These are phyloP conservation scores for Crax fasciolata DNA, from an alignment of 2,797 vertebrate species.

Conservation along the genomic window DNA sequence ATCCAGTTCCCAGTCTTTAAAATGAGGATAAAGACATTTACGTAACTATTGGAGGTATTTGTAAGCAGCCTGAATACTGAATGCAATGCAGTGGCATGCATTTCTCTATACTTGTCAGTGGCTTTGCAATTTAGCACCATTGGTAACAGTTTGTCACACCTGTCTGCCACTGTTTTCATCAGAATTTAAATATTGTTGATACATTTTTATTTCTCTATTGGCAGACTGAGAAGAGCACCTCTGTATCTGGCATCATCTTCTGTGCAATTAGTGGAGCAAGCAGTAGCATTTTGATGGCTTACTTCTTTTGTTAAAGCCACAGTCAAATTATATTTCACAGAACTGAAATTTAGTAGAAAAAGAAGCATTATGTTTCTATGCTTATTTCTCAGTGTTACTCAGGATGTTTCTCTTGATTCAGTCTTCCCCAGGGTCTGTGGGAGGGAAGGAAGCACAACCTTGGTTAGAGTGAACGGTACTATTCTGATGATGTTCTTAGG, in stretches of 20 bases:
- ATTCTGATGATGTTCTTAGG: rapidly evolving
- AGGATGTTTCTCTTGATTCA: not conserved
- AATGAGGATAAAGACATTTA: constrained; percentile 7
- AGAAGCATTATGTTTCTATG: not conserved
- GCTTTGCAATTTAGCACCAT: not conserved
- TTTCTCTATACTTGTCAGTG: not conserved
- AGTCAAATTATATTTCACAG: not conserved
- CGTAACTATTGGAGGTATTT: not conserved
- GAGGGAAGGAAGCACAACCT: not conserved
- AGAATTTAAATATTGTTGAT: not conserved
- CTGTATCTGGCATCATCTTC: not conserved
- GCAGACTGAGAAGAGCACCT: not conserved
- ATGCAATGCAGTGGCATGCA: not conserved
- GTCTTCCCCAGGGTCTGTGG: not conserved
- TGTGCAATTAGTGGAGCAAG: not conserved
- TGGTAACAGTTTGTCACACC: not conserved
- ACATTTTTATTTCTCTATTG: not conserved
- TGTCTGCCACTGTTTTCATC: not conserved
- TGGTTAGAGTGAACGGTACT: rapidly evolving
- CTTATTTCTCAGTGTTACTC: not conserved
- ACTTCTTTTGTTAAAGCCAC: not conserved
- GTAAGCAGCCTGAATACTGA: constrained; percentile 7
- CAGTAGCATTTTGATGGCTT: not conserved
- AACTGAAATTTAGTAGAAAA: not conserved
- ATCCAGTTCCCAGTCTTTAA: not conserved